Evolutionary conservation across 2,797 vertebrate species (phyloP).

Genomic region (Discoglossus pictus): DNA sequence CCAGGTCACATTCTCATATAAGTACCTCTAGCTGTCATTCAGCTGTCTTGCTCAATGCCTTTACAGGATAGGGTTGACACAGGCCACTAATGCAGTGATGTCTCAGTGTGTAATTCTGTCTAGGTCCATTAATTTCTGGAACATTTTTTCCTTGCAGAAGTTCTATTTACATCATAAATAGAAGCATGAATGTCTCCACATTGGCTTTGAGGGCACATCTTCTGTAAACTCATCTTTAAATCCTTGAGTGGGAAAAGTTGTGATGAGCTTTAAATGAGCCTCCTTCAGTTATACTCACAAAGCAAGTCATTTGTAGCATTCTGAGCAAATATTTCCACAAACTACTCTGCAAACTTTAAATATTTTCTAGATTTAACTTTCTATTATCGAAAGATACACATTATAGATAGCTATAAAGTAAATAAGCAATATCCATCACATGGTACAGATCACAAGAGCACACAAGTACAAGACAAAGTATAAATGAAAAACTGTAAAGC

Average conservation of each 20-base stretch:
- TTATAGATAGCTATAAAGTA: too few relatives aligned
- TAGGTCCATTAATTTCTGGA: conserved; percentile 42
- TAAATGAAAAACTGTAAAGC: too few relatives aligned
- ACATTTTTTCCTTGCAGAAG: conserved; percentile 2
- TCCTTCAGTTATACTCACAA: not conserved
- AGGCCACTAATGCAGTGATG: conserved; percentile 31
- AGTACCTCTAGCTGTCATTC: too few relatives aligned
- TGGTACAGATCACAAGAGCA: too few relatives aligned
- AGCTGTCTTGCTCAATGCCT: too few relatives aligned
- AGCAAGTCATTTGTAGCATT: not conserved
- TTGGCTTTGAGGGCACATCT: conserved; percentile 7
- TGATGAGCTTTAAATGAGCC: not conserved
- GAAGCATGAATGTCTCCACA: conserved; percentile 24
- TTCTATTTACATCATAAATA: conserved; percentile 4
- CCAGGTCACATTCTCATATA: too few relatives aligned
- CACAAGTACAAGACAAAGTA: too few relatives aligned
- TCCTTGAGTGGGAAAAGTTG: not conserved
- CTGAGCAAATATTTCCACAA: not conserved
- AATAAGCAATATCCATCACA: too few relatives aligned
- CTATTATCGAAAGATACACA: too few relatives aligned
- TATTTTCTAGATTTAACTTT: too few relatives aligned
- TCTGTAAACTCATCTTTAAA: not conserved
- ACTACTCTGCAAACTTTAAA: too few relatives aligned
- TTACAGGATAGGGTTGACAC: conserved; percentile 5
- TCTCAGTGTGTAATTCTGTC: conserved; percentile 31